Percentiles rank a stretch among this genome's conserved stretches.
These are phyloP conservation scores for Campylomormyrus numenius DNA, from an alignment of 2,113 vertebrate genomes.

Conservation along the genomic window DNA sequence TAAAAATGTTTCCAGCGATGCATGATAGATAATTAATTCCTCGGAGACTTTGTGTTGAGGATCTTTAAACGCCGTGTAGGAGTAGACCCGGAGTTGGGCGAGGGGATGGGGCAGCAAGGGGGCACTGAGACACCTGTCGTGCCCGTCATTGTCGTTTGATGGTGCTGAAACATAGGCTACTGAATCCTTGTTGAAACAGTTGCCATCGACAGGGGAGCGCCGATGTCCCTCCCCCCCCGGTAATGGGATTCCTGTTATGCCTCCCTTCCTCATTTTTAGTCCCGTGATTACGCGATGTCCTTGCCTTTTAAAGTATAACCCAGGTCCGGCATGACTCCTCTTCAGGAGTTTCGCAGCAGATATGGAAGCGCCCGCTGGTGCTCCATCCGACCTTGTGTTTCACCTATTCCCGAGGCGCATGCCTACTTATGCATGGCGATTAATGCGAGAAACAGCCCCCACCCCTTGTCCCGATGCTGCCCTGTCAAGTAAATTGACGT, in stretches of 20 bases:
- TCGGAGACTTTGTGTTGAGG: conserved; percentile 5
- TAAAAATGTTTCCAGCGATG: conserved; percentile 23
- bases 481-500: neutral
- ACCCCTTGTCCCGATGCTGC: neutral
- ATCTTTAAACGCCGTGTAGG: neutral
- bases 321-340: neutral
- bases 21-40: conserved; percentile 33
- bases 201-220: neutral
- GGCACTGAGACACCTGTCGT: neutral
- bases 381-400: neutral
- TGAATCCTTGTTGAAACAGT: neutral
- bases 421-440: neutral
- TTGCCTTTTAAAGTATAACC: neutral
- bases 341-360: neutral
- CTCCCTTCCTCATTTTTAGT: neutral
- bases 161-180: neutral
- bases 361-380: neutral
- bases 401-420: neutral
- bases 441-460: neutral
- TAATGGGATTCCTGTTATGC: neutral
- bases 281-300: neutral
- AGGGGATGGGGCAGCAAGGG: neutral
- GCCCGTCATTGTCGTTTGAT: neutral
- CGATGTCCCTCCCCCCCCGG: neutral
- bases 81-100: neutral